A percentile compares a stretch with the other conserved stretches of the same genome.
Evolutionary conservation across 2,113 vertebrate genomes (phyloP).

Genomic region (Pseudorhombus dupliciocellatus): DNA sequence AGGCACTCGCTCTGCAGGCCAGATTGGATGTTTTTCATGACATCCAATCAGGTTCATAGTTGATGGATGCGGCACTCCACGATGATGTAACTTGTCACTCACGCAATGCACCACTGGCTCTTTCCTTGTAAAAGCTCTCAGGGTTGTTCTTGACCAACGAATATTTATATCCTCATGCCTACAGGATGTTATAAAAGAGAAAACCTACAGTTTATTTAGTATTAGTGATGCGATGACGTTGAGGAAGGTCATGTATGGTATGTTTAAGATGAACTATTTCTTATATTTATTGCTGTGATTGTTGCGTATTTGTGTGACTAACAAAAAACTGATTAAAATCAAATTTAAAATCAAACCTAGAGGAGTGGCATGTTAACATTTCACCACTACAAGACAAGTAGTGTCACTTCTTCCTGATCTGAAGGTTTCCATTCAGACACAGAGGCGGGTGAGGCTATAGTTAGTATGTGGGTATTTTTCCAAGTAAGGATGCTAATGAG

Average conservation of each 20-base stretch:
- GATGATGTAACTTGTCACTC: slow-evolving; percentile 37
- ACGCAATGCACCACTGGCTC: background rate
- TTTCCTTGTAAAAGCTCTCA: slow-evolving; percentile 7
- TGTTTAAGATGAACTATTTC: too few species aligned
- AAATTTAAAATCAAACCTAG: background rate
- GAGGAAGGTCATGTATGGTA: background rate
- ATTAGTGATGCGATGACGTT: background rate
- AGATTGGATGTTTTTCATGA: slow-evolving; percentile 50
- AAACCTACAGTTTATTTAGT: background rate
- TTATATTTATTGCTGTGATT: too few species aligned
- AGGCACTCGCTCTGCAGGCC: slow-evolving; percentile 29
- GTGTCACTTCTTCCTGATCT: too few species aligned
- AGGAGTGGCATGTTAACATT: background rate
- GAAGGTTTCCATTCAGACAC: slow-evolving; percentile 4
- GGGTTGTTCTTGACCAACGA: background rate
- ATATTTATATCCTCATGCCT: background rate
- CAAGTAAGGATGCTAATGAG: slow-evolving; percentile 63
- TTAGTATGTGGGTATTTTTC: slow-evolving; percentile 28
- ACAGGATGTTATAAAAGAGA: background rate
- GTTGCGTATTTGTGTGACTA: too few species aligned
- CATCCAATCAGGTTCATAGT: slow-evolving; percentile 55
- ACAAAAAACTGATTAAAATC: too few species aligned
- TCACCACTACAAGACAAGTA: background rate
- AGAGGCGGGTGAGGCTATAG: slow-evolving; percentile 18
- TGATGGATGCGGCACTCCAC: slow-evolving; percentile 22